These are phyloP conservation scores for Paedocypris micromegethes DNA, from an alignment of 2,797 vertebrate genomes.

Conservation along the genomic window DNA sequence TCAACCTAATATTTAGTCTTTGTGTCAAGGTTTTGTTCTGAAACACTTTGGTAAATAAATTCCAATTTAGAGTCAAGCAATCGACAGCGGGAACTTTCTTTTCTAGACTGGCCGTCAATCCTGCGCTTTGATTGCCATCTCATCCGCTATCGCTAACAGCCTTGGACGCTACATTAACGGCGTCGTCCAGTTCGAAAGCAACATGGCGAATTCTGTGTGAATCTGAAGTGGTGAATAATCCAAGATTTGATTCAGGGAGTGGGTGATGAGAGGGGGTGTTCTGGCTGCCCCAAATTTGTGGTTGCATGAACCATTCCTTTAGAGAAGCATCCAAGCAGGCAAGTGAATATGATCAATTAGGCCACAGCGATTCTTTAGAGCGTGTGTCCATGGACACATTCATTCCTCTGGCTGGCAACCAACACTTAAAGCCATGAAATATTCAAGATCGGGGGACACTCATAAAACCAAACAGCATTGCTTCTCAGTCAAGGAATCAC, in stretches of 20 bases:
- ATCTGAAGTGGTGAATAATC: constrained; percentile 30
- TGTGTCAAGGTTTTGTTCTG: too few relatives aligned
- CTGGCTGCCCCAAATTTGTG: constrained; percentile 45
- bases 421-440: constrained; percentile 44
- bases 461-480: constrained; percentile 11
- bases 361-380: constrained; percentile 43
- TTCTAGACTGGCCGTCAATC: constrained; percentile 8
- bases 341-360: constrained; percentile 47
- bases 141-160: constrained; percentile 13
- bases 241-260: constrained; percentile 30
- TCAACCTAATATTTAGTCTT: too few relatives aligned
- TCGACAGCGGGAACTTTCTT: constrained; percentile 13
- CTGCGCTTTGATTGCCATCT: not conserved
- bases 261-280: constrained; percentile 30
- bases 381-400: constrained; percentile 40
- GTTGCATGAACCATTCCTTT: constrained; percentile 43
- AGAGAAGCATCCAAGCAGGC: constrained; percentile 39
- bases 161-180: constrained; percentile 21
- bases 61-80: constrained; percentile 14
- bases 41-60: not conserved
- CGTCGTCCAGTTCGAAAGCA: constrained; percentile 23
- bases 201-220: constrained; percentile 28
- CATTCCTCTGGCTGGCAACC: constrained; percentile 44
- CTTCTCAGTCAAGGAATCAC: constrained; percentile 22
- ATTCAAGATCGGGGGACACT: constrained; percentile 40